Conservation (phyloP, 1,140 invertebrate species). For the Temnothorax longispinosus region DNA sequence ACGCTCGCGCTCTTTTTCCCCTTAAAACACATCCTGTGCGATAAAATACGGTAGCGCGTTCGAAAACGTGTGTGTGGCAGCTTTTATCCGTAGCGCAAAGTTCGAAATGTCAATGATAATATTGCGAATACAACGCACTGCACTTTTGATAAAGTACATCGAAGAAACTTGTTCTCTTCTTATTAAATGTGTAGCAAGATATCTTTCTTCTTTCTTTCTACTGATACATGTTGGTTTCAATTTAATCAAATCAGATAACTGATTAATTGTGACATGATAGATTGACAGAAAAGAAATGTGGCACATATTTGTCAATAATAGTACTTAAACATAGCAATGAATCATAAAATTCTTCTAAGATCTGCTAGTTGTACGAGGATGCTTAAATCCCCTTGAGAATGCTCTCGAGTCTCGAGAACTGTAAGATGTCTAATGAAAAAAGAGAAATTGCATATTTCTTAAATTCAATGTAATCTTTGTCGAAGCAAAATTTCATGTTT, state of each 20-base stretch:
- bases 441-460: neutral
- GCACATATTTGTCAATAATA: neutral
- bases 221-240: neutral
- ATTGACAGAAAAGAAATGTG: neutral
- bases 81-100: conserved; percentile 19
- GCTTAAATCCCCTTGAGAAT: neutral
- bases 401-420: neutral
- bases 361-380: neutral
- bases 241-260: neutral
- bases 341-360: conserved; percentile 6
- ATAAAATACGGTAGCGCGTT: conserved; percentile 26
- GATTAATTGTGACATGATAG: neutral
- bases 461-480: neutral
- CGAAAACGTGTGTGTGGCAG: conserved; percentile 25
- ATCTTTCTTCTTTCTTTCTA: neutral
- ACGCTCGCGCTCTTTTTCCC: conserved; percentile 36
- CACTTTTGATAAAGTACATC: neutral
- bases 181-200: neutral
- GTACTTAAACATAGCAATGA: neutral
- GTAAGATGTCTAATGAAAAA: neutral
- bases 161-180: neutral
- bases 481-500: no score
- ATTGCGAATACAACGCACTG: neutral
- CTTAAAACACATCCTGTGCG: conserved; percentile 37
- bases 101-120: conserved; percentile 35